Conservation (phyloP, 2,888 invertebrate genomes). For the Gastrophysa polygoni region DNA sequence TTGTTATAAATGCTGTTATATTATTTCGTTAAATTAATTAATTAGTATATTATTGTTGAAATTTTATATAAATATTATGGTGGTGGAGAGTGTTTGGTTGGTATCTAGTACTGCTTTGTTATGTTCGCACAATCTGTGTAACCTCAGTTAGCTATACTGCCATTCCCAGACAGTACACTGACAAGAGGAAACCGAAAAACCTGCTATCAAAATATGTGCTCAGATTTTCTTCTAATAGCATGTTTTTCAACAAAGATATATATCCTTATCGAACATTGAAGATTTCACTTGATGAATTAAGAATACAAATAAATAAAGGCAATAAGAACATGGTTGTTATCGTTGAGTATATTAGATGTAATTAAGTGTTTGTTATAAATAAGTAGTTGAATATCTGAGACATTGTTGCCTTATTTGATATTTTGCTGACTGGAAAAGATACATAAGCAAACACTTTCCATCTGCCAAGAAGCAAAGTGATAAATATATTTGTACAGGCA, state of each 20-base stretch:
- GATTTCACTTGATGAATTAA: slow-evolving; percentile 6
- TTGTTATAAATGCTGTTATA: slow-evolving; percentile 48
- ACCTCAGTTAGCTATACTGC: slow-evolving; percentile 42
- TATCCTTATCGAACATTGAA: not conserved
- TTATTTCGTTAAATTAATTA: slow-evolving; percentile 44
- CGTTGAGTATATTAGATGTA: slow-evolving; percentile 34
- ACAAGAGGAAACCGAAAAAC: slow-evolving; percentile 19
- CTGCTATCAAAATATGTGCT: slow-evolving; percentile 20
- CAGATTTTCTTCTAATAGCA: slow-evolving; percentile 23
- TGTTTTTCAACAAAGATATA: not conserved
- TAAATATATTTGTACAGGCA: slow-evolving; percentile 54
- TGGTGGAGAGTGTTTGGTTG: slow-evolving; percentile 51
- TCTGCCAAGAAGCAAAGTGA: slow-evolving; percentile 53
- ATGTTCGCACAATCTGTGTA: slow-evolving; percentile 17
- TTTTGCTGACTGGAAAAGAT: slow-evolving; percentile 20
- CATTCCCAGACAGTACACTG: slow-evolving; percentile 54
- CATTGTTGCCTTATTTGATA: slow-evolving; percentile 26
- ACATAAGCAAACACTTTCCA: slow-evolving; percentile 48
- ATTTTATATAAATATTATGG: slow-evolving; percentile 57
- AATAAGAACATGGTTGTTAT: slow-evolving; percentile 40
- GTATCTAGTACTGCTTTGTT: slow-evolving; percentile 23
- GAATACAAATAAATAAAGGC: slow-evolving; percentile 27
- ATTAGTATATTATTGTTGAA: slow-evolving; percentile 55
- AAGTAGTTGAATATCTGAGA: slow-evolving; percentile 27
- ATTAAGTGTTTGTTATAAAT: slow-evolving; percentile 32